phyloP scores from a whole-genome alignment of 1,140 invertebrate species.

The Aphis gossypii region DNA sequence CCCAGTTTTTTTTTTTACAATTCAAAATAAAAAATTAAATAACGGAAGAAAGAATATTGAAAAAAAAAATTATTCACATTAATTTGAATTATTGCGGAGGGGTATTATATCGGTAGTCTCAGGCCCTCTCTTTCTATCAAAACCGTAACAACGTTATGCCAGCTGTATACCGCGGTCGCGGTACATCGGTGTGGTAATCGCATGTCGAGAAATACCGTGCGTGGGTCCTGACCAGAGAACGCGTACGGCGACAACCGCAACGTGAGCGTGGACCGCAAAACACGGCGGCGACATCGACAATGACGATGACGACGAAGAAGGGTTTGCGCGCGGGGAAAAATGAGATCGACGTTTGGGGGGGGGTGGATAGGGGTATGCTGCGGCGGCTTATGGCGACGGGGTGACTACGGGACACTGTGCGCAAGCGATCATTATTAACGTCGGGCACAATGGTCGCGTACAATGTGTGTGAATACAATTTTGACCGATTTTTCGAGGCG shows the following conservation, averaged over 20 bases:
- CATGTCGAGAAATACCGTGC: neutral
- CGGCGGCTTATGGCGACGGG: neutral
- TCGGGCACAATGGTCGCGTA: neutral
- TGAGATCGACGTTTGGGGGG: neutral
- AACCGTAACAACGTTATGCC: neutral
- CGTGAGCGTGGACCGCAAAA: neutral
- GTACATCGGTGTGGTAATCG: neutral
- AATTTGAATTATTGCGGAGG: neutral
- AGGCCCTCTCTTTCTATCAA: too few species aligned
- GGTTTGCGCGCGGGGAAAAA: neutral
- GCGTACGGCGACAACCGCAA: neutral
- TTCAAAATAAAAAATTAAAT: too few species aligned
- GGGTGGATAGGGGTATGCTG: neutral
- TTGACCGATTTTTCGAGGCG: neutral
- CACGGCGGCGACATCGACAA: neutral
- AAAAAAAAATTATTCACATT: neutral
- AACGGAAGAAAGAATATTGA: too few species aligned
- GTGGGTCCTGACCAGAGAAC: neutral
- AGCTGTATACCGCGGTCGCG: neutral
- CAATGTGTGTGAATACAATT: conserved; percentile 18
- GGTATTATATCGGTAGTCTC: neutral
- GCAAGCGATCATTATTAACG: neutral
- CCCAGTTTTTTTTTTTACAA: too few species aligned
- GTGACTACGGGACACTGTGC: neutral
- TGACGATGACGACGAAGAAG: neutral